A percentile compares a stretch with the other conserved stretches of the same genome.
Conservation (phyloP, 2,888 invertebrate genomes). For the Dromius quadrimaculatus region DNA sequence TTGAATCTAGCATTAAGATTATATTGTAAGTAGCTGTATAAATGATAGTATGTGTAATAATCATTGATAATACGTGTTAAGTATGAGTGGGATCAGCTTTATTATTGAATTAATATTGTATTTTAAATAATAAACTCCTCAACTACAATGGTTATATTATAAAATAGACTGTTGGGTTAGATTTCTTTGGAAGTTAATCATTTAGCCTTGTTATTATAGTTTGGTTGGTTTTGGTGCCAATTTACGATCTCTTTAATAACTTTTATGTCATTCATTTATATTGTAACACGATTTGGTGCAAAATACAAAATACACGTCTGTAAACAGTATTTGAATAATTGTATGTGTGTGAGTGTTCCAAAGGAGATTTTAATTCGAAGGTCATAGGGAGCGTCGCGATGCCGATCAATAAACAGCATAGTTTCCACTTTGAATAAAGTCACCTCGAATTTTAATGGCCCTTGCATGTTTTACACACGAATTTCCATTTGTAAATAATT, state of each 20-base stretch:
- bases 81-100: constrained; percentile 50
- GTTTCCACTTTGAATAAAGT: too few species aligned
- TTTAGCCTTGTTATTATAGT: constrained; percentile 43
- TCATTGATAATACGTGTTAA: constrained; percentile 45
- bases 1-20: constrained; percentile 59
- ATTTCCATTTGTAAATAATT: too few species aligned
- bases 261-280: constrained; percentile 48
- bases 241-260: constrained; percentile 52
- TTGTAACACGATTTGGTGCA: constrained; percentile 50
- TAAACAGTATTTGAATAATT: constrained; percentile 35
- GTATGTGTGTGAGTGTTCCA: not conserved
- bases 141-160: constrained; percentile 46
- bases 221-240: constrained; percentile 53
- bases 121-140: constrained; percentile 47
- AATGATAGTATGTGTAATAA: constrained; percentile 46
- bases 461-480: too few species aligned
- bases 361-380: constrained; percentile 18
- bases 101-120: constrained; percentile 45
- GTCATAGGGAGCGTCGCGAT: constrained; percentile 14
- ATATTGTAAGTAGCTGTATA: constrained; percentile 51
- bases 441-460: too few species aligned
- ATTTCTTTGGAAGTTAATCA: constrained; percentile 47
- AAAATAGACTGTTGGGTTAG: constrained; percentile 47
- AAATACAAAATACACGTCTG: constrained; percentile 51
- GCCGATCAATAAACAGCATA: constrained; percentile 29